A percentile compares a stretch with the other conserved stretches of the same genome.
These are phyloP conservation scores for Centruroides sculpturatus DNA, from an alignment of 1,140 invertebrate species.

Conservation along the genomic window DNA sequence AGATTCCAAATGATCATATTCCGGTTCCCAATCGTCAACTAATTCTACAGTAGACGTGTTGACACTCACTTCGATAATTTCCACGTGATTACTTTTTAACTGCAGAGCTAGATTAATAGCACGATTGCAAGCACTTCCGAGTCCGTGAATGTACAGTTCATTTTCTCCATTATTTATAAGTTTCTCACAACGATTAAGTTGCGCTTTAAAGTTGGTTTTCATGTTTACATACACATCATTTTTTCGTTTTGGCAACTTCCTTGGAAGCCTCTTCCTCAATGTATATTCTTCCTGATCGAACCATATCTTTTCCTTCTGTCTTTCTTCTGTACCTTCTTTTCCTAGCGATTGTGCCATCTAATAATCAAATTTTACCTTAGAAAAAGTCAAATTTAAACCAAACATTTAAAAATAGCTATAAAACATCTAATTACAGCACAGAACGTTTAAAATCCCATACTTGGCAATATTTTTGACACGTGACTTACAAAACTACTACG, in stretches of 20 bases:
- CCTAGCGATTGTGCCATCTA: no score
- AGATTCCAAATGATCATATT: slow-evolving; percentile 57
- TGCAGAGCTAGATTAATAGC: slow-evolving; percentile 73
- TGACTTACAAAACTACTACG: no score
- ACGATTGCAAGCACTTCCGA: slow-evolving; percentile 66
- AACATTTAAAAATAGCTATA: no score
- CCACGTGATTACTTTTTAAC: slow-evolving; percentile 49
- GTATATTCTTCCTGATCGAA: slow-evolving; percentile 19
- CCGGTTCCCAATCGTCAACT: slow-evolving; percentile 66
- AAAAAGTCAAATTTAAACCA: no score
- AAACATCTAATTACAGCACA: no score
- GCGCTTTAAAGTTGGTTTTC: slow-evolving; percentile 43
- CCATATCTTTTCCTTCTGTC: no score
- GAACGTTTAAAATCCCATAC: no score
- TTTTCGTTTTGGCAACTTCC: background rate
- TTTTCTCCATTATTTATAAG: slow-evolving; percentile 51
- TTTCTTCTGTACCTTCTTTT: no score
- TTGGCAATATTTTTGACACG: no score
- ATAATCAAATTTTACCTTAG: no score
- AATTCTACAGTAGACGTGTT: slow-evolving; percentile 72
- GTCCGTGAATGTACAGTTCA: slow-evolving; percentile 69
- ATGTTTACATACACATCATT: slow-evolving; percentile 31
- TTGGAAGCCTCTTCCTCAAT: slow-evolving; percentile 2
- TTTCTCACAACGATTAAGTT: slow-evolving; percentile 61
- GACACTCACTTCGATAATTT: slow-evolving; percentile 51